Evolutionary conservation across 1,140 invertebrate genomes (phyloP).

Genomic region (Drosophila guanche): DNA sequence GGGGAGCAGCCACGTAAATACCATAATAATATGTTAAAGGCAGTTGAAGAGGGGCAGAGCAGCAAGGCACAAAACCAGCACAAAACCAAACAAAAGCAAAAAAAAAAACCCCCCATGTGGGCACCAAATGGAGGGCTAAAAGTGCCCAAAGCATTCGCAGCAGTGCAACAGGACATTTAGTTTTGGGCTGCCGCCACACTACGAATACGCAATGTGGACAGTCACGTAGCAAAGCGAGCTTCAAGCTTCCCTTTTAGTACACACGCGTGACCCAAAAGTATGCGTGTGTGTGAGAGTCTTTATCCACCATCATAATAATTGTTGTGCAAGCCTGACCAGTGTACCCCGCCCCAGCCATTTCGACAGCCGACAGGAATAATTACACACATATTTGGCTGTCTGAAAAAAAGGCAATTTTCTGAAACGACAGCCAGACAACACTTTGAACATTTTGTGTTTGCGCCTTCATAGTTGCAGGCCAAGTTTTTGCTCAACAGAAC

Average conservation of each 20-base stretch:
- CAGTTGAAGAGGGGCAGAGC: conserved; percentile 10
- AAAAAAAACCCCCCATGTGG: neutral
- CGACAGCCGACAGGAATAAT: conserved; percentile 52
- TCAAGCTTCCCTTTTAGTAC: conserved; percentile 39
- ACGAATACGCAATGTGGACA: conserved; percentile 61
- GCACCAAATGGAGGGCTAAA: conserved; percentile 7
- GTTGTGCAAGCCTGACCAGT: conserved; percentile 32
- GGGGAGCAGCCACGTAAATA: conserved; percentile 40
- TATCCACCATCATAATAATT: conserved; percentile 62
- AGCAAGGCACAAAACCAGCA: neutral
- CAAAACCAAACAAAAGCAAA: neutral
- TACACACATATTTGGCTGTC: conserved; percentile 42
- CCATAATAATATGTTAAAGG: conserved; percentile 47
- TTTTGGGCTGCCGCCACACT: conserved; percentile 34
- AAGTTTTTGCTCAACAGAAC: neutral
- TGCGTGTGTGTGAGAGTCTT: conserved; percentile 25
- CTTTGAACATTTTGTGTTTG: conserved; percentile 21
- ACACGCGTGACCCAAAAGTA: conserved; percentile 28
- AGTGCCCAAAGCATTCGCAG: conserved; percentile 26
- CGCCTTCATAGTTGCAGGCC: neutral
- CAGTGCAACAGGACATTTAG: conserved; percentile 45
- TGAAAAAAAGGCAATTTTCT: conserved; percentile 46
- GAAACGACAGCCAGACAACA: conserved; percentile 35
- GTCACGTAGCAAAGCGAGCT: conserved; percentile 47
- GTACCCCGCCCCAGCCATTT: conserved; percentile 37